Evolutionary conservation across 2,797 vertebrate species (phyloP).

Genomic region (Poeciliopsis gracilis): DNA sequence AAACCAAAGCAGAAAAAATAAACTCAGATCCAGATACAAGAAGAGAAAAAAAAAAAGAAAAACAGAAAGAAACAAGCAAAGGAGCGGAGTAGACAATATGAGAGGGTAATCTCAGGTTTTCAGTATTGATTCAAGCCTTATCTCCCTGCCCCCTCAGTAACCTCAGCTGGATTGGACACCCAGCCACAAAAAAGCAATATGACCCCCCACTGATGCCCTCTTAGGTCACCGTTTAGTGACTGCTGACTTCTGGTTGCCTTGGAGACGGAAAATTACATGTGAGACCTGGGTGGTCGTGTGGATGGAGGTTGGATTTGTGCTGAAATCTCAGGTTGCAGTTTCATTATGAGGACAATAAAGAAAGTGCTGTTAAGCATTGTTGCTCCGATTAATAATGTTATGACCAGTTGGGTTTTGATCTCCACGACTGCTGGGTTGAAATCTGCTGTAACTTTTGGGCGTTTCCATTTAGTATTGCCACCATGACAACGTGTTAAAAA

Average conservation of each 20-base stretch:
- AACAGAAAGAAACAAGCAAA: neutral
- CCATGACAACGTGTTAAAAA: neutral
- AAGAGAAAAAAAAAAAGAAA: too few species aligned
- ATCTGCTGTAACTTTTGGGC: neutral
- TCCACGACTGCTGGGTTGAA: neutral
- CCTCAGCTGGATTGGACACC: slow-evolving; percentile 67
- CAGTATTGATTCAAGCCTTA: slow-evolving; percentile 68
- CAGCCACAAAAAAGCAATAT: slow-evolving; percentile 76
- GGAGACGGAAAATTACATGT: slow-evolving; percentile 70
- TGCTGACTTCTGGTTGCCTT: slow-evolving; percentile 69
- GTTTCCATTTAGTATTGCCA: neutral
- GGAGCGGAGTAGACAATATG: slow-evolving; percentile 7
- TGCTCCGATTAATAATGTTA: slow-evolving; percentile 8
- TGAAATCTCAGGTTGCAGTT: slow-evolving; percentile 22
- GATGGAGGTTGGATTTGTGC: slow-evolving; percentile 45
- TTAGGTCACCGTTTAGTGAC: slow-evolving; percentile 73
- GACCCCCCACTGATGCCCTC: slow-evolving; percentile 65
- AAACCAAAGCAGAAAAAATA: neutral
- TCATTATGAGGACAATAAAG: slow-evolving; percentile 33
- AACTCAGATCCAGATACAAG: slow-evolving; percentile 14
- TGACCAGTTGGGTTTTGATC: neutral
- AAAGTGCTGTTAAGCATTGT: slow-evolving; percentile 15
- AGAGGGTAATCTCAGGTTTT: slow-evolving; percentile 44
- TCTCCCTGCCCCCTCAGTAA: slow-evolving; percentile 65
- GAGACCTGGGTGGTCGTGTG: slow-evolving; percentile 42